Base-by-base conservation (phyloP, 2,797 vertebrate genomes). In the Schizopygopsis malacanthus region DNA sequence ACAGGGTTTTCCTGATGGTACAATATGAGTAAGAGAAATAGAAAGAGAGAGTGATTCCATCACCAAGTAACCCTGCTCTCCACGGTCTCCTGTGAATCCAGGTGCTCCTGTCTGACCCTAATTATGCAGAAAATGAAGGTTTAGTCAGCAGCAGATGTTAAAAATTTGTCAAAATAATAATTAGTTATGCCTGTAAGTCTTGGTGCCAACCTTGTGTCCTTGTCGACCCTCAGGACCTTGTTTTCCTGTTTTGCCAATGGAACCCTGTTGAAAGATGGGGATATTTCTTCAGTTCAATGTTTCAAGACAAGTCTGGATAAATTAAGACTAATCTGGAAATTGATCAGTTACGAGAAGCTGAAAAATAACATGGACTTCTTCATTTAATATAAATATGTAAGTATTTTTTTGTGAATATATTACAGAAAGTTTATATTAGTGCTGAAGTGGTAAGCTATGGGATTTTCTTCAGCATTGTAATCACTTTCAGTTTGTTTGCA, bases 51-150 rank as follows among this genome's bases (percentile, higher is more conserved):
- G 9, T 41, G 4, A 70, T 41, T 50, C 18, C 83, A 88, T 94
- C 91, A 96, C 95, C 8, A 67, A 88, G 88, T 93, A 95, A 81
- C 95, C 96, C 87, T 86, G 89, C 33, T 96, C 93, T 6, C 96
- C 95, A 7, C 76, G 45, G 61, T 96, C 95, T 20, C 94, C 96
- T 3, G 88, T 82, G 87, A 94, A 95, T 76, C 95, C 93, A 0
- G 94, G 91, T 2, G 93, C 93, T 90, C 95, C 95, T 4, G 15
- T 91, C 88, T 95, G 94, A 86, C 95, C 95, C 96, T 96, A 90
- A 59, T 18, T 33, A 83, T 39, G 2, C 61, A 87, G 47, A 43
- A 61, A 50, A 79, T 61, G 1, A n/a, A 39, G 18, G 72, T 81
- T 80, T 39, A 80, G 5, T 63, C 45, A 61, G 50, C 56, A 82